Conservation (phyloP, 2,113 vertebrate species). For the Cinclus mexicanus region DNA sequence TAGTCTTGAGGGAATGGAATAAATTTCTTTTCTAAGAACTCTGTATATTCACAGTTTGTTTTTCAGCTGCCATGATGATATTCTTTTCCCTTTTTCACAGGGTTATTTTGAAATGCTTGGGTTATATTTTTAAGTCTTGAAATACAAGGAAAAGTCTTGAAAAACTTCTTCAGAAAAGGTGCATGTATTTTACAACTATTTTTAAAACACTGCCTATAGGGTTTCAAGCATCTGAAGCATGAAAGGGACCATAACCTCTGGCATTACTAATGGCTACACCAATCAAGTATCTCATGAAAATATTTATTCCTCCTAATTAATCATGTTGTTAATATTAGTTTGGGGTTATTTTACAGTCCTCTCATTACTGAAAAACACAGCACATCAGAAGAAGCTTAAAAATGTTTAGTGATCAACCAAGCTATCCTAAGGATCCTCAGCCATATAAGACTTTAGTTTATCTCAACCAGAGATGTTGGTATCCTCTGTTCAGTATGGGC, state of each 20-base stretch:
- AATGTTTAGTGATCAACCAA: not conserved
- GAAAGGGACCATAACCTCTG: not conserved
- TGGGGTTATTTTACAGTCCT: not conserved
- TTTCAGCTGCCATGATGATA: not conserved
- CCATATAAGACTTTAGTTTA: not conserved
- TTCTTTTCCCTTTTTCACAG: not conserved
- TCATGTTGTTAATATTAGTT: not conserved
- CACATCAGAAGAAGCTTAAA: not conserved
- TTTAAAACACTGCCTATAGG: not conserved
- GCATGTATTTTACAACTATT: not conserved
- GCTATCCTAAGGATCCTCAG: not conserved
- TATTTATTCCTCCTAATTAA: not conserved
- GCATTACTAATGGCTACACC: not conserved
- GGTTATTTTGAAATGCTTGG: not conserved
- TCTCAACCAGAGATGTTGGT: not conserved
- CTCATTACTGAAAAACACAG: not conserved
- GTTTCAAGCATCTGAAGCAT: not conserved
- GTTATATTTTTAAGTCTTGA: not conserved
- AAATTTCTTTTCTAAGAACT: not conserved
- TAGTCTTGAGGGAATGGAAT: not conserved
- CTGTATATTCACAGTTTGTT: not conserved
- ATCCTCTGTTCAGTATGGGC: not conserved
- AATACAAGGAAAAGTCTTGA: not conserved
- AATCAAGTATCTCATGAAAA: not conserved
- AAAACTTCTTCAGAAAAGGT: not conserved